Conservation (phyloP, 2,888 invertebrate genomes). For the Xylocampa areola region DNA sequence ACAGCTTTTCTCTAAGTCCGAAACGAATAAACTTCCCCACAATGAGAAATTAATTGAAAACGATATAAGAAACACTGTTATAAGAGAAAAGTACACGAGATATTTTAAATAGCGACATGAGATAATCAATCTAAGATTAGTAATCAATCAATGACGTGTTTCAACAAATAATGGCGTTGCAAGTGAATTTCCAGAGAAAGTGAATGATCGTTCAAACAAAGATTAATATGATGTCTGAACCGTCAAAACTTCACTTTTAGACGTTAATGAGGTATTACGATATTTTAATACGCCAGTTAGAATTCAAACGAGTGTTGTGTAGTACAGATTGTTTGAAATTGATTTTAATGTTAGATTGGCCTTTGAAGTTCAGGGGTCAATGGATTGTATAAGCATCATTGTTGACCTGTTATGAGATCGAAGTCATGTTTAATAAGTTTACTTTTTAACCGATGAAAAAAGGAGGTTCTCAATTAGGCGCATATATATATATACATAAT, state of each 20-base stretch:
- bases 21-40: slow-evolving; percentile 24
- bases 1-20: slow-evolving; percentile 30
- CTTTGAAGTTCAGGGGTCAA: slow-evolving; percentile 42
- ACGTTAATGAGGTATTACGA: slow-evolving; percentile 74
- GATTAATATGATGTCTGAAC: slow-evolving; percentile 60
- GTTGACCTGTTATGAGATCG: slow-evolving; percentile 31
- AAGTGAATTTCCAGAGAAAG: slow-evolving; percentile 74
- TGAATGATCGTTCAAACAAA: slow-evolving; percentile 51
- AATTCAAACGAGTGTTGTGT: slow-evolving; percentile 45
- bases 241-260: slow-evolving; percentile 70
- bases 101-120: slow-evolving; percentile 55
- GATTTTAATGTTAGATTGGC: slow-evolving; percentile 48
- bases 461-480: too few relatives aligned
- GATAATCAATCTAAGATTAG: slow-evolving; percentile 62
- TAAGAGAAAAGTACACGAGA: slow-evolving; percentile 31
- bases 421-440: slow-evolving; percentile 20
- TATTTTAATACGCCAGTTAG: slow-evolving; percentile 61
- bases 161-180: slow-evolving; percentile 64
- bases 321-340: slow-evolving; percentile 35
- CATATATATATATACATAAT: too few relatives aligned
- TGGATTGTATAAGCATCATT: slow-evolving; percentile 39
- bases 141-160: slow-evolving; percentile 72
- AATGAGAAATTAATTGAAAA: slow-evolving; percentile 45
- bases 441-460: too few relatives aligned
- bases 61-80: slow-evolving; percentile 26